Percentiles rank a stretch among this genome's conserved stretches.
phyloP scores from a whole-genome alignment of 1,140 invertebrate genomes.

The Aporrectodea caliginosa region DNA sequence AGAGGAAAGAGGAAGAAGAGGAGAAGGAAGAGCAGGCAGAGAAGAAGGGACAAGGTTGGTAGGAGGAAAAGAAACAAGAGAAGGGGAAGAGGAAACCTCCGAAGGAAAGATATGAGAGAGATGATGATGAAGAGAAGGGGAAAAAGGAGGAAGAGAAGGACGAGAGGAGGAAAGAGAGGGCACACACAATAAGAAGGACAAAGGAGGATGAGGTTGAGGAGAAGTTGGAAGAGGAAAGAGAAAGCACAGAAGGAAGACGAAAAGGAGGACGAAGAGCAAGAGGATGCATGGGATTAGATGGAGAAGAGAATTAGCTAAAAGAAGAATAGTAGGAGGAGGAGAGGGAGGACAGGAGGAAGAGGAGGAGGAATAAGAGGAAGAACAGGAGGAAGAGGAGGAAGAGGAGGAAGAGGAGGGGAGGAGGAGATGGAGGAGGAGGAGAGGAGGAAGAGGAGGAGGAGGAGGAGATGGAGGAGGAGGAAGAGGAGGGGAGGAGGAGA shows the following conservation, averaged over 20 bases:
- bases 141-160: background rate
- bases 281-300: background rate
- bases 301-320: background rate
- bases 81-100: too few species aligned
- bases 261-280: background rate
- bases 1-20: too few species aligned
- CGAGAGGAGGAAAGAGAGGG: background rate
- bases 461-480: background rate
- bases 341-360: background rate
- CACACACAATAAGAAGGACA: background rate
- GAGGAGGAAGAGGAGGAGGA: background rate
- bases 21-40: too few species aligned
- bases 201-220: background rate
- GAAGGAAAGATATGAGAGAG: background rate
- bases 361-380: background rate
- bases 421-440: too few species aligned
- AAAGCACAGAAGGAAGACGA: background rate
- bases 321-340: background rate
- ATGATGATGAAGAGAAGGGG: background rate
- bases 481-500: background rate
- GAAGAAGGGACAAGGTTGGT: too few species aligned
- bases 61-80: too few species aligned
- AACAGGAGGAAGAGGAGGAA: slow-evolving; percentile 5
- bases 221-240: background rate
- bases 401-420: slow-evolving; percentile 6